Conservation (phyloP, 2,888 invertebrate genomes). For the Autographa gamma region DNA sequence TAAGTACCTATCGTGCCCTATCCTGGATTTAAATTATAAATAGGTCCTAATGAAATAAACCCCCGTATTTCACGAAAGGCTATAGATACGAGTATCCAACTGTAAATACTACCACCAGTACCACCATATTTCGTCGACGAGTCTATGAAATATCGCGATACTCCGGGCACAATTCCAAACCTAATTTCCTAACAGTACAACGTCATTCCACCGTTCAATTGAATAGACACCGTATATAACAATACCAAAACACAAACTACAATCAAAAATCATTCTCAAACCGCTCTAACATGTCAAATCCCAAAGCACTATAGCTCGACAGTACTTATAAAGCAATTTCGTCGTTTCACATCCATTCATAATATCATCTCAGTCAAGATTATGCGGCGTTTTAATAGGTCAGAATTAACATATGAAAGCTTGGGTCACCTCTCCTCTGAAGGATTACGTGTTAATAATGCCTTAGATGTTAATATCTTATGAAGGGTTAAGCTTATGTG, state of each 20-base stretch:
- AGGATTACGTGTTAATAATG: conserved; percentile 83
- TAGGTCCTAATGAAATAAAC: neutral
- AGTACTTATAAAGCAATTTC: conserved; percentile 63
- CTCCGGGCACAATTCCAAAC: conserved; percentile 2
- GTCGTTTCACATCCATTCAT: conserved; percentile 72
- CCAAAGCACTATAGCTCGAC: conserved; percentile 37
- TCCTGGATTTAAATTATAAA: no score
- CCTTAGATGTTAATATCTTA: conserved; percentile 81
- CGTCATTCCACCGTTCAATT: neutral
- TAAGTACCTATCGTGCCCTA: neutral
- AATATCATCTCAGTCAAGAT: conserved; percentile 71
- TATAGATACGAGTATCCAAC: neutral
- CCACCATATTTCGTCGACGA: conserved; percentile 7
- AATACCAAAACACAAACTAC: neutral
- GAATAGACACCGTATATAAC: neutral
- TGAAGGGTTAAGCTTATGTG: conserved; percentile 80
- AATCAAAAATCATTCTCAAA: conserved; percentile 18
- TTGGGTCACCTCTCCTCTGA: conserved; percentile 76
- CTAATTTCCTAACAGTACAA: conserved; percentile 7
- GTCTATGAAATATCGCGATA: conserved; percentile 5
- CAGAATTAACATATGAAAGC: conserved; percentile 83
- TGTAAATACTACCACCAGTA: neutral
- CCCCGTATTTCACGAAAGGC: neutral
- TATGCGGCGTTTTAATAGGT: conserved; percentile 79
- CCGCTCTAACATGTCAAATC: conserved; percentile 28